Percentiles rank a stretch among this genome's conserved stretches.
Evolutionary conservation across 2,888 invertebrate genomes (phyloP).

Genomic region (Luperina nickerlii): DNA sequence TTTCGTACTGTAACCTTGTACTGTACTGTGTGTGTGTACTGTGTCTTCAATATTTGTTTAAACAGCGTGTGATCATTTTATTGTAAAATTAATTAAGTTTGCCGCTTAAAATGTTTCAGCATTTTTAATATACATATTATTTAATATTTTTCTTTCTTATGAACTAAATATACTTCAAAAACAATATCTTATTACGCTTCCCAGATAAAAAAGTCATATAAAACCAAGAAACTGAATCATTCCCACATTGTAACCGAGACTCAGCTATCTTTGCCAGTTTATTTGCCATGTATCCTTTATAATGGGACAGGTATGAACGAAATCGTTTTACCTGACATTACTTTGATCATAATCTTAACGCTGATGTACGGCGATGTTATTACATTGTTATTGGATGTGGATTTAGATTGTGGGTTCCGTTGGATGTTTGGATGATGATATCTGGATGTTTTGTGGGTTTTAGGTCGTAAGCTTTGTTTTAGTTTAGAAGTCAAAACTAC

Average conservation of each 20-base stretch:
- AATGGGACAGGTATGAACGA: slow-evolving; percentile 58
- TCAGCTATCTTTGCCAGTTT: slow-evolving; percentile 44
- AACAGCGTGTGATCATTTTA: not conserved
- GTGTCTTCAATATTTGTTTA: not conserved
- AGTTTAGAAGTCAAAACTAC: not conserved
- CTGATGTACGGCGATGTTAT: slow-evolving; percentile 31
- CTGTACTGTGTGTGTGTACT: not conserved
- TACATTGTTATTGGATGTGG: slow-evolving; percentile 24
- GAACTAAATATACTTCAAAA: not conserved
- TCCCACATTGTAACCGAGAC: slow-evolving; percentile 9
- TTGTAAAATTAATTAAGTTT: not conserved
- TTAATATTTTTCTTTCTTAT: not conserved
- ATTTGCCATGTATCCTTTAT: slow-evolving; percentile 43
- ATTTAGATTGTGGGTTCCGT: slow-evolving; percentile 16
- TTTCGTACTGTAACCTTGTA: not conserved
- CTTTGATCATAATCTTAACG: slow-evolving; percentile 51
- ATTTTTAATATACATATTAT: not conserved
- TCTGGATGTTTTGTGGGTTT: slow-evolving; percentile 6
- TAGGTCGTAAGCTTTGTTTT: not conserved
- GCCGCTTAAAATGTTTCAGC: not conserved
- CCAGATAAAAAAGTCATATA: slow-evolving; percentile 12
- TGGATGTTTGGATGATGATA: slow-evolving; percentile 11
- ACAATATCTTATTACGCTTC: not conserved
- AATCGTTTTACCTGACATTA: slow-evolving; percentile 55
- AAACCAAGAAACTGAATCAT: slow-evolving; percentile 34